phyloP scores from a whole-genome alignment of 2,797 vertebrate species.

The Acanthopagrus latus region DNA sequence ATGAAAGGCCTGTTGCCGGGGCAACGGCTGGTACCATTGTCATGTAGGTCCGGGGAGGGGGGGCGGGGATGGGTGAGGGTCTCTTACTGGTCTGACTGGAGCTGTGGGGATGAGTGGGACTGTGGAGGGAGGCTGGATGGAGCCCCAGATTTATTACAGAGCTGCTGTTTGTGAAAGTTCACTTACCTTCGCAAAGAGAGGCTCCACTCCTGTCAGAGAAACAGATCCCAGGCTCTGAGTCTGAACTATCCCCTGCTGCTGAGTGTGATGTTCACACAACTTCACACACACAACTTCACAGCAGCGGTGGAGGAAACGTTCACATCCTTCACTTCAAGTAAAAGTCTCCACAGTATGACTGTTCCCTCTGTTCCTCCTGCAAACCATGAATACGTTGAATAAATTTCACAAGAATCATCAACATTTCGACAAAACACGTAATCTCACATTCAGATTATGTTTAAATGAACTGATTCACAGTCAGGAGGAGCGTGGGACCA shows the following conservation, averaged over 20 bases:
- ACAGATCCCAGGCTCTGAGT: neutral
- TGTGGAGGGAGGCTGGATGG: slow-evolving; percentile 55
- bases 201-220: slow-evolving; percentile 11
- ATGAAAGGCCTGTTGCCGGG: slow-evolving; percentile 84
- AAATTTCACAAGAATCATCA: too few species aligned
- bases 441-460: too few species aligned
- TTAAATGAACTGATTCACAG: too few species aligned
- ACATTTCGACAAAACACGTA: too few species aligned
- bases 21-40: slow-evolving; percentile 84
- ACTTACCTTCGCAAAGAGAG: slow-evolving; percentile 29
- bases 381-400: too few species aligned
- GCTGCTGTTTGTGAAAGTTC: slow-evolving; percentile 76
- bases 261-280: neutral
- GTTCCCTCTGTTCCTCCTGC: too few species aligned
- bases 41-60: slow-evolving; percentile 64
- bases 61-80: slow-evolving; percentile 60
- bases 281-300: too few species aligned
- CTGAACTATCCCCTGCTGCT: neutral
- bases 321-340: too few species aligned
- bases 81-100: slow-evolving; percentile 62
- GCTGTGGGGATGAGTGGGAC: slow-evolving; percentile 49
- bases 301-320: neutral
- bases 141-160: slow-evolving; percentile 80
- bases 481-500: too few species aligned
- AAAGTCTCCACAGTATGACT: too few species aligned